phyloP scores from a whole-genome alignment of 2,797 vertebrate species.

The Lepus townsendii region DNA sequence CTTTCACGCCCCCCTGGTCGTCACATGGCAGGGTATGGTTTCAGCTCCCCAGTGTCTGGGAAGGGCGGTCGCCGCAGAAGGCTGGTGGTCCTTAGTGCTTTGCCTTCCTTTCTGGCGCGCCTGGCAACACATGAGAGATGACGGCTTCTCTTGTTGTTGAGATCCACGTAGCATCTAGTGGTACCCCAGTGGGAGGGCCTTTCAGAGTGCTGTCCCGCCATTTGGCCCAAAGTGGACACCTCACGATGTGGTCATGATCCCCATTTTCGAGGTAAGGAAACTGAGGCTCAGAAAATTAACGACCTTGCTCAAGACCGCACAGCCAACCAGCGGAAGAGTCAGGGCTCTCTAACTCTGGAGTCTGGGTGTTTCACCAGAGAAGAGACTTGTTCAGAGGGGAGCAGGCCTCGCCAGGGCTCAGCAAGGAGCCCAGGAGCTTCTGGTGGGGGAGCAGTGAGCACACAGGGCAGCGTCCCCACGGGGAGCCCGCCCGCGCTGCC shows the following conservation, averaged over 20 bases:
- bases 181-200: background rate
- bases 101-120: conserved; percentile 31
- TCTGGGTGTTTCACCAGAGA: background rate
- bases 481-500: background rate
- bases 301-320: background rate
- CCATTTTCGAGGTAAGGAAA: conserved; percentile 42
- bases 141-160: background rate
- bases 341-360: background rate
- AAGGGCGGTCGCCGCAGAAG: background rate
- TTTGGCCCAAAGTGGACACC: background rate
- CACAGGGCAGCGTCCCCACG: too few relatives aligned
- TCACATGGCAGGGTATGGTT: background rate
- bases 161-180: background rate
- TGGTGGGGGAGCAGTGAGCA: background rate
- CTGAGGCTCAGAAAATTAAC: background rate
- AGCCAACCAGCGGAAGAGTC: background rate
- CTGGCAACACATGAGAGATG: background rate
- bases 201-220: background rate
- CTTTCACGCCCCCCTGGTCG: background rate
- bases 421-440: background rate
- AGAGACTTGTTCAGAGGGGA: background rate
- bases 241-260: background rate
- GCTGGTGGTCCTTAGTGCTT: background rate
- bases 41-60: background rate
- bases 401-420: background rate